These are phyloP conservation scores for Phymastichus coffea DNA, from an alignment of 1,140 invertebrate genomes.

Conservation along the genomic window DNA sequence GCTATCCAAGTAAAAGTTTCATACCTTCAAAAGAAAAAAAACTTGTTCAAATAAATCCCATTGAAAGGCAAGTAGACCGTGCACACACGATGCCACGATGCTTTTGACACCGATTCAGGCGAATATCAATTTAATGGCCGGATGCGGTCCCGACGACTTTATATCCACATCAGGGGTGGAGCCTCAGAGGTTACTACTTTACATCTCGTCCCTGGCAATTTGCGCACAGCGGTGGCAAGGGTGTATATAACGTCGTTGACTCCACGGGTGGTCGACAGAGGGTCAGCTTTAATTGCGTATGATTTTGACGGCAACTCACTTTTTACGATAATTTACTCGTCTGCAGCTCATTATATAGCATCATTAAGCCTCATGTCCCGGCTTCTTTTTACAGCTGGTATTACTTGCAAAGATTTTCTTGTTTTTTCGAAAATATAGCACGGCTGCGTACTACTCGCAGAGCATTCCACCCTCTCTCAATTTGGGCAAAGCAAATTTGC, in stretches of 20 bases:
- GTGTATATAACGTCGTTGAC: not conserved
- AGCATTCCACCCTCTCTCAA: too few relatives aligned
- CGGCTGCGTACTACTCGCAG: too few relatives aligned
- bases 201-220: not conserved
- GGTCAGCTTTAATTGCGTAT: constrained; percentile 13
- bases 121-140: constrained; percentile 38
- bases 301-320: constrained; percentile 12
- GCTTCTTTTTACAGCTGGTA: too few relatives aligned
- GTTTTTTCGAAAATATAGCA: too few relatives aligned
- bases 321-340: constrained; percentile 1
- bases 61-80: not conserved
- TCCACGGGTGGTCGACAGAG: not conserved
- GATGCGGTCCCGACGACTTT: not conserved
- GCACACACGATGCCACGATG: constrained; percentile 14
- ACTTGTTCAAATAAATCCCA: constrained; percentile 6
- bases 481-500: too few relatives aligned
- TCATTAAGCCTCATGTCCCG: too few relatives aligned
- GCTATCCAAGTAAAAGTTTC: too few relatives aligned
- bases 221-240: not conserved
- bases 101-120: constrained; percentile 35
- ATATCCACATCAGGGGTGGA: not conserved
- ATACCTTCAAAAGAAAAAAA: too few relatives aligned
- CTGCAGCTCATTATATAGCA: too few relatives aligned
- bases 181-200: not conserved
- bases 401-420: too few relatives aligned